Evolutionary conservation across 2,113 vertebrate genomes (phyloP), one percentile per base, ranked within the genome.

Genomic region (Desmodus rotundus): DNA sequence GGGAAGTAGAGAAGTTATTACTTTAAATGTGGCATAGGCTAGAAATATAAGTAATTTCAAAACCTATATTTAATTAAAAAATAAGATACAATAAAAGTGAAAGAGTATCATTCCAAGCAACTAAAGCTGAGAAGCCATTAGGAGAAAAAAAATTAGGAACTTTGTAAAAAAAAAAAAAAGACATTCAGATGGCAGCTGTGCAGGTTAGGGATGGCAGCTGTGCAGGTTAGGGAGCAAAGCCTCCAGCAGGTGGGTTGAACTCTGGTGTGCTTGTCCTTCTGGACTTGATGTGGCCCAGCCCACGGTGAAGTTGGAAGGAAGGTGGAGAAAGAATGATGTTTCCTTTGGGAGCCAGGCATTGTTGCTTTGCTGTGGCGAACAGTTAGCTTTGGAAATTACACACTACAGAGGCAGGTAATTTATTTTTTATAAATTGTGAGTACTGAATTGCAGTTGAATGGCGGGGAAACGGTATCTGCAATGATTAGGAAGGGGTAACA

Each of bases 311-410:
- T 9, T 84, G 52, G 56, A 77, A 84, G 65, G 63, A 84, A 95
- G 16, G 56, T 43, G 13, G 56, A 47, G 65, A 82, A 56, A 50
- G 83, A 96, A 65, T 31, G 77, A 96, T 73, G 83, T 7, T 54
- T 89, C 93, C 76, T 91, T 80, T 76, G 91, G 91, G 94, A 97
- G 45, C 58, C 65, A 36, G 61, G 36, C 82, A 83, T 94, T 95
- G 89, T 63, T 97, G 86, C 78, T 94, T 95, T 92, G 91, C 85
- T 84, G 70, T 65, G 56, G 90, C 84, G 83, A 96, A 97, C 74
- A 85, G 83, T 77, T 84, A 83, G 84, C 96, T 97, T 85, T 88
- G 93, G 94, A 89, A 80, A 76, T 73, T 88, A 78, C 56, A 96
- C 58, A 36, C 58, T 61, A 41, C 0, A 0, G 56, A 56, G 70